A percentile compares a stretch with the other conserved stretches of the same genome.
Conservation (phyloP, 2,113 vertebrate species). For the Ceyx cyanopectus region DNA sequence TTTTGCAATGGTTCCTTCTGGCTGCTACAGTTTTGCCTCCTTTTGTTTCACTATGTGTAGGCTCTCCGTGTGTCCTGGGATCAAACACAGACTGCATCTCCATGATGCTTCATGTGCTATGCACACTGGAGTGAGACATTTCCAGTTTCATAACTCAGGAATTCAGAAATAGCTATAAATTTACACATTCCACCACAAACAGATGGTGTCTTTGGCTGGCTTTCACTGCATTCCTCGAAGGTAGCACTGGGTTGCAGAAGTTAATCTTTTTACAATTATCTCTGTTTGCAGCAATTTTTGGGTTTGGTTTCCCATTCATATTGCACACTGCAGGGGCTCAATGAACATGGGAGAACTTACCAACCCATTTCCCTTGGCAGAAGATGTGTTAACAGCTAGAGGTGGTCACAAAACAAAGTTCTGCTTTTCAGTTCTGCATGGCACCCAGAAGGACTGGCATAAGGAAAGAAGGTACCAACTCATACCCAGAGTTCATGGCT, state of each 20-base stretch:
- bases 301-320: neutral
- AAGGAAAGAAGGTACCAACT: neutral
- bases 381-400: neutral
- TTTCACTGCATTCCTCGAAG: constrained; percentile 35
- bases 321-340: neutral
- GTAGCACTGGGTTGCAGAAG: constrained; percentile 37
- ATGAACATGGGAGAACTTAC: accelerated
- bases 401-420: neutral
- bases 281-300: neutral
- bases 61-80: neutral
- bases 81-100: neutral
- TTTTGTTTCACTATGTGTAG: neutral
- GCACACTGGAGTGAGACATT: constrained; percentile 40
- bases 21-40: neutral
- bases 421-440: neutral
- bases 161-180: constrained; percentile 72
- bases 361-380: neutral
- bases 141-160: constrained; percentile 56
- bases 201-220: constrained; percentile 75
- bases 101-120: neutral
- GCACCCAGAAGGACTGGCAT: neutral
- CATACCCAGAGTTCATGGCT: neutral
- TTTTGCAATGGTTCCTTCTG: neutral
- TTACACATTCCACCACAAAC: constrained; percentile 67
- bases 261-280: neutral